These are phyloP conservation scores for Oenanthe oenanthe DNA, from an alignment of 2,113 vertebrate genomes.

Conservation along the genomic window DNA sequence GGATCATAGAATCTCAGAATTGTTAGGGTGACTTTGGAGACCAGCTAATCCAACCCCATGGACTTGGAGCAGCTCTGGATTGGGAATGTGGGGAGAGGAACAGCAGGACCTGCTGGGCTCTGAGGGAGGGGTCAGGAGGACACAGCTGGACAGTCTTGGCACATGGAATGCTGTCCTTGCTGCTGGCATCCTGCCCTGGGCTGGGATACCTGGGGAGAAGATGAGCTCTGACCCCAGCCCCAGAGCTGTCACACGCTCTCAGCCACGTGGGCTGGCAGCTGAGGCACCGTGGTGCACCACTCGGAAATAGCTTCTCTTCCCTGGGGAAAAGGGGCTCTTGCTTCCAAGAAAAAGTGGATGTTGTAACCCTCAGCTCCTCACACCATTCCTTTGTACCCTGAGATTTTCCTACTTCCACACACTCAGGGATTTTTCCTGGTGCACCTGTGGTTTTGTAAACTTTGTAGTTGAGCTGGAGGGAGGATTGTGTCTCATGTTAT, in stretches of 20 bases:
- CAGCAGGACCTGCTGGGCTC: not conserved
- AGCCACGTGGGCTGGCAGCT: not conserved
- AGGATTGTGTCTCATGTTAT: not conserved
- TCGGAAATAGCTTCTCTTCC: not conserved
- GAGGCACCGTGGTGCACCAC: not conserved
- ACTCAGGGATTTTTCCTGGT: not conserved
- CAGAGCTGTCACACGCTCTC: not conserved
- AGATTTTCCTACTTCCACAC: not conserved
- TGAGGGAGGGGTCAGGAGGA: not conserved
- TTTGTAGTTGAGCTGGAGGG: not conserved
- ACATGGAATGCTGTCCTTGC: rapidly evolving
- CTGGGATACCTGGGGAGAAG: not conserved
- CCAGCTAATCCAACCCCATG: not conserved
- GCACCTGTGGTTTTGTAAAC: not conserved
- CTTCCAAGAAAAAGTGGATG: conserved; percentile 1
- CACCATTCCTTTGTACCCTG: not conserved
- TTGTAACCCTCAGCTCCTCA: not conserved
- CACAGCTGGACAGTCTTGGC: not conserved
- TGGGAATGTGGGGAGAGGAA: not conserved
- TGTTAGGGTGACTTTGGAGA: not conserved
- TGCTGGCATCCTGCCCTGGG: not conserved
- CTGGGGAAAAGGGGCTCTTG: not conserved
- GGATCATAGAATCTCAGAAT: not conserved
- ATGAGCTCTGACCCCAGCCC: not conserved
- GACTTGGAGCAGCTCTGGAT: not conserved